A percentile compares a stretch with the other conserved stretches of the same genome.
Conservation (phyloP, 2,113 vertebrate genomes). For the Daboia siamensis region DNA sequence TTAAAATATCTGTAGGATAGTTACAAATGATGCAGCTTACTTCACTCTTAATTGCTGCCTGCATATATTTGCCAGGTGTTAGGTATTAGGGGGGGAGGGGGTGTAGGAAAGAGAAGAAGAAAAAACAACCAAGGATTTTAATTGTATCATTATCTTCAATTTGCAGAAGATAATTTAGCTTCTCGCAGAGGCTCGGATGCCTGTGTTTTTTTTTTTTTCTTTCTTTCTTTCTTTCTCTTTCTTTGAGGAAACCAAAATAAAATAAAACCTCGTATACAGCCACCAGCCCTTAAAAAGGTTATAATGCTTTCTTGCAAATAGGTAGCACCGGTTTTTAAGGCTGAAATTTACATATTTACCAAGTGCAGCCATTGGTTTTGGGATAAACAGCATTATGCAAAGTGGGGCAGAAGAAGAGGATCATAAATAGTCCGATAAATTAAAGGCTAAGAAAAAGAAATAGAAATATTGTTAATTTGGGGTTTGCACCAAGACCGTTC, state of each 20-base stretch:
- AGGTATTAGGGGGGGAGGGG: too few relatives aligned
- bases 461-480: not conserved
- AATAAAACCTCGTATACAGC: not conserved
- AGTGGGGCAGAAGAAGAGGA: not conserved
- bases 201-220: not conserved
- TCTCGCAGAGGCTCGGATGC: not conserved
- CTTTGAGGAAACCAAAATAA: not conserved
- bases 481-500: not conserved
- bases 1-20: constrained; percentile 8
- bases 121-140: not conserved
- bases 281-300: not conserved
- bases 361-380: not conserved
- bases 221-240: not conserved
- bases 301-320: not conserved
- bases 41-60: constrained; percentile 11
- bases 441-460: not conserved
- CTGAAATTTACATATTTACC: not conserved
- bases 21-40: not conserved
- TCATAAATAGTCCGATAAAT: not conserved
- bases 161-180: constrained; percentile 8
- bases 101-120: not conserved
- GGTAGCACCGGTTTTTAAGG: not conserved
- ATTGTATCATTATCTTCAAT: constrained; percentile 20
- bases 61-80: not conserved
- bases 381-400: not conserved